Evolutionary conservation across 2,888 invertebrate genomes (phyloP).

Genomic region (Polyommatus icarus): DNA sequence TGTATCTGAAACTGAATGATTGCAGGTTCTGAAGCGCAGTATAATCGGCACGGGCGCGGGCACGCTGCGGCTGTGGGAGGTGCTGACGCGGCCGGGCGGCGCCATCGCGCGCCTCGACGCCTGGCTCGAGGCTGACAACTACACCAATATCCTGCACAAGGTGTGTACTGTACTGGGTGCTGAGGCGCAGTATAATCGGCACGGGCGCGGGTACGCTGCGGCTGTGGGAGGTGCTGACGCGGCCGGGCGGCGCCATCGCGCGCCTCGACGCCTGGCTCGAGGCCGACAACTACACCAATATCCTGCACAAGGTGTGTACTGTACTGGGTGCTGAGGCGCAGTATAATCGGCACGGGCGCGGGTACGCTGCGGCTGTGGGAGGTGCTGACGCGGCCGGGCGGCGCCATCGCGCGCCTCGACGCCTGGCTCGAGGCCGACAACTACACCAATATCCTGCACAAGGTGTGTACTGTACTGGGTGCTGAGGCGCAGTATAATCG

Average conservation of each 20-base stretch:
- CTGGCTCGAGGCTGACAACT: constrained; percentile 73
- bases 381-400: constrained; percentile 55
- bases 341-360: constrained; percentile 47
- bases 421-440: constrained; percentile 71
- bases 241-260: constrained; percentile 58
- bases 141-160: constrained; percentile 76
- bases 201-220: constrained; percentile 64
- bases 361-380: constrained; percentile 69
- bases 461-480: constrained; percentile 52
- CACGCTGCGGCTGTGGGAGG: constrained; percentile 66
- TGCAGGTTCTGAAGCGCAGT: constrained; percentile 65
- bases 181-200: constrained; percentile 51
- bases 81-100: constrained; percentile 57
- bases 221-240: constrained; percentile 63
- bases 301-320: constrained; percentile 67
- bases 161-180: constrained; percentile 46
- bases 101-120: constrained; percentile 62
- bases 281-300: constrained; percentile 73
- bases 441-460: constrained; percentile 75
- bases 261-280: constrained; percentile 70
- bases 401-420: constrained; percentile 63
- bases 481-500: neutral
- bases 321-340: neutral
- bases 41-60: constrained; percentile 69
- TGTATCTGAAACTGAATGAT: neutral